Conservation (phyloP, 2,888 invertebrate species). For the Hirtodrosophila duncani region DNA sequence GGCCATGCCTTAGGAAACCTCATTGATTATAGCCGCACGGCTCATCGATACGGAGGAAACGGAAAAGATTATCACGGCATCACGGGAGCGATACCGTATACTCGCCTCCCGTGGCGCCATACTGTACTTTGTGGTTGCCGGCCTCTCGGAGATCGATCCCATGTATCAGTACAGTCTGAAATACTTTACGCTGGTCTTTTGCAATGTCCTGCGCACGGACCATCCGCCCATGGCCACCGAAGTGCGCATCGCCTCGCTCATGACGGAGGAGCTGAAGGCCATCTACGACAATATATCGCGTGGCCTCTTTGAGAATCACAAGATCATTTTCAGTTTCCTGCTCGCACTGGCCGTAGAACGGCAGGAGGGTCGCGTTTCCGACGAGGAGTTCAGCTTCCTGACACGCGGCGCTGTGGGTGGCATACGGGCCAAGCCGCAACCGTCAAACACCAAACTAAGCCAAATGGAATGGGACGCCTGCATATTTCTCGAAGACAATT, state of each 20-base stretch:
- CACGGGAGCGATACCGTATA: slow-evolving; percentile 90
- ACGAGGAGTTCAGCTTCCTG: slow-evolving; percentile 87
- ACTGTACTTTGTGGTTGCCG: slow-evolving; percentile 93
- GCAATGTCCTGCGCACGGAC: slow-evolving; percentile 87
- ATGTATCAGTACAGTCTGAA: slow-evolving; percentile 97
- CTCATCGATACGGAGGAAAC: slow-evolving; percentile 92
- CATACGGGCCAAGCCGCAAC: slow-evolving; percentile 80
- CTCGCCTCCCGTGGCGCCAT: slow-evolving; percentile 93
- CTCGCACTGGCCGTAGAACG: slow-evolving; percentile 87
- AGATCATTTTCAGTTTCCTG: slow-evolving; percentile 92
- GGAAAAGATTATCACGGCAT: slow-evolving; percentile 90
- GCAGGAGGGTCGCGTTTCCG: slow-evolving; percentile 80
- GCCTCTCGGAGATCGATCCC: slow-evolving; percentile 92
- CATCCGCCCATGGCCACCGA: slow-evolving; percentile 84
- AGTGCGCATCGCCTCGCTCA: slow-evolving; percentile 84
- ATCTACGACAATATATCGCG: slow-evolving; percentile 93
- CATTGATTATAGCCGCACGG: slow-evolving; percentile 92
- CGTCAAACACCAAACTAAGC: slow-evolving; percentile 79
- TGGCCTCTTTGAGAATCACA: slow-evolving; percentile 94
- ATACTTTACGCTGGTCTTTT: slow-evolving; percentile 90
- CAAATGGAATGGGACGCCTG: slow-evolving; percentile 85
- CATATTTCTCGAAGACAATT: slow-evolving; percentile 82
- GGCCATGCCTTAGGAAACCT: slow-evolving; percentile 94
- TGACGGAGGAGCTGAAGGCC: slow-evolving; percentile 87
- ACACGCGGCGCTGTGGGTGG: slow-evolving; percentile 85